Percentiles rank a stretch among this genome's conserved stretches.
Conservation (phyloP, 2,888 invertebrate species). For the Rhamphomyia laevipes region DNA sequence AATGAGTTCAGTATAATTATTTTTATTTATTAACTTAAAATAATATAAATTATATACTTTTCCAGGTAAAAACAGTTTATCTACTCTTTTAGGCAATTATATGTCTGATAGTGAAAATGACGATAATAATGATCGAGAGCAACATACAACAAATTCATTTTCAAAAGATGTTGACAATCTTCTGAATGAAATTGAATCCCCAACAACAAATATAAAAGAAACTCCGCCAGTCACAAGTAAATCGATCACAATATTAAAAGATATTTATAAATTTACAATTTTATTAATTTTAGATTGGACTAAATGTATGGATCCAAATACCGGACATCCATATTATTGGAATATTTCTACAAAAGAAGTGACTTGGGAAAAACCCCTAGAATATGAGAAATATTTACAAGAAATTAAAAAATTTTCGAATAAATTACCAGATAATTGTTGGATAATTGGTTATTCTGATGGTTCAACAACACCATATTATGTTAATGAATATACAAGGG, state of each 20-base stretch:
- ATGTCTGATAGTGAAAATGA: slow-evolving; percentile 15
- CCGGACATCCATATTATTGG: slow-evolving; percentile 54
- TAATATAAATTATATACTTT: too few species aligned
- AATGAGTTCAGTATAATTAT: too few species aligned
- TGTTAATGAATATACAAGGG: slow-evolving; percentile 15
- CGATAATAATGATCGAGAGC: slow-evolving; percentile 1
- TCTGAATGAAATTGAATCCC: background rate
- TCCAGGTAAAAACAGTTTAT: slow-evolving; percentile 1
- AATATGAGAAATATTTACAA: slow-evolving; percentile 28
- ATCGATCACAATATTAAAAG: background rate
- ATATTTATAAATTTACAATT: background rate
- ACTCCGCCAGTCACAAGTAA: background rate
- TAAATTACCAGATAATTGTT: slow-evolving; percentile 7
- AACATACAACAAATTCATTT: background rate
- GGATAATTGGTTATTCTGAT: slow-evolving; percentile 13
- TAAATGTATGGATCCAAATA: slow-evolving; percentile 47
- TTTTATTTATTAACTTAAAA: too few species aligned
- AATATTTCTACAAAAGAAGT: slow-evolving; percentile 50
- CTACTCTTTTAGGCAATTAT: slow-evolving; percentile 12
- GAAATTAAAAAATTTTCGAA: slow-evolving; percentile 1
- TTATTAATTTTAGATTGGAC: slow-evolving; percentile 42
- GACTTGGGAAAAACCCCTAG: slow-evolving; percentile 49
- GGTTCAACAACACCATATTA: slow-evolving; percentile 13
- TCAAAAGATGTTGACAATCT: background rate
- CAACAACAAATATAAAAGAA: background rate